Base-by-base conservation (phyloP, 1,140 invertebrate genomes). In the Cylas formicarius region DNA sequence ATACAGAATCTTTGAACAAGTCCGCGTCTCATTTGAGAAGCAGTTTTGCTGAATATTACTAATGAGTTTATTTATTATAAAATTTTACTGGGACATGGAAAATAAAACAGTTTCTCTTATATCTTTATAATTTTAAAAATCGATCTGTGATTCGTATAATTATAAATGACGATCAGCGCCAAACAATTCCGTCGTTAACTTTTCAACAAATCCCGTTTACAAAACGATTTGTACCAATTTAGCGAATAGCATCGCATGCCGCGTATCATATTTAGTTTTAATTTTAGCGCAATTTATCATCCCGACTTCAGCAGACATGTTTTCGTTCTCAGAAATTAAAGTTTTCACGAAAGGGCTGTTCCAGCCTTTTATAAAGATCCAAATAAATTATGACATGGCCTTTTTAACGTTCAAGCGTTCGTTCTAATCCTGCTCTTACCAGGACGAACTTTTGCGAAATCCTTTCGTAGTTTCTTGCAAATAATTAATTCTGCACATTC, bases 291-390 rank as follows among this genome's bases (percentile, higher is more conserved):
- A 13, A 31, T 31, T 31, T 31, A 31, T 31, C n/a, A 31, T 31
- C n/a, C 28, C 18, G 28, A 7, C 28, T 16, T 31, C 28, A 10
- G 14, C 28, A 10, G 28, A 31, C 28, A 11, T 31, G 28, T 31
- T 31, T 1, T 17, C 28, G 28, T 31, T 31, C 28, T 31, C 7
- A n/a, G 18, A 31, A 31, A 31, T 31, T 31, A 16, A 31, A 17
- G 28, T 31, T 31, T 16, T 31, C 28, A 31, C 28, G 28, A 31
- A 13, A 31, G 14, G 28, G 28, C 9, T 4, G 28, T 31, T 31
- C 18, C 18, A 9, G 18, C 28, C 18, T 17, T 31, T 31, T 31
- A 6, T 31, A 1, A 4, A 13, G n/a, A 16, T 9, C n/a, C 18
- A 31, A n/a, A n/a, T n/a, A n/a, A n/a, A n/a, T n/a, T n/a, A n/a